Evolutionary conservation across 2,888 invertebrate genomes (phyloP).

Genomic region (Cryptops parisi): DNA sequence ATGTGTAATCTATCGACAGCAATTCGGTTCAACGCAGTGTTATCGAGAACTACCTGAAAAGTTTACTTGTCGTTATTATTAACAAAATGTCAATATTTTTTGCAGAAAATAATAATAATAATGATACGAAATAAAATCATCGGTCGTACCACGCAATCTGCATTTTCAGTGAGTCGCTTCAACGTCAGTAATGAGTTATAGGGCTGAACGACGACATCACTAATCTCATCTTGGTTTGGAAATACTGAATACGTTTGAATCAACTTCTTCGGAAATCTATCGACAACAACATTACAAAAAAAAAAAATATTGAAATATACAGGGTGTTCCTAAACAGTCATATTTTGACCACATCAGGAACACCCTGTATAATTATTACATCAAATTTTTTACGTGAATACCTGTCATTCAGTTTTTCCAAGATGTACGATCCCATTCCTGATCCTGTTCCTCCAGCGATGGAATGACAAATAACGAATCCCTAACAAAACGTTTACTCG

Average conservation of each 20-base stretch:
- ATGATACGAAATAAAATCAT: too few relatives aligned
- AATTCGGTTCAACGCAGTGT: conserved; percentile 87
- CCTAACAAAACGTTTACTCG: conserved; percentile 38
- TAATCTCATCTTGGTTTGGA: conserved; percentile 91
- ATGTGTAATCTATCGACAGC: conserved; percentile 87
- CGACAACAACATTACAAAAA: not conserved
- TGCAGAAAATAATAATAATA: too few relatives aligned
- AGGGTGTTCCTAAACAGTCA: too few relatives aligned
- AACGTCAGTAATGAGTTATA: conserved; percentile 91
- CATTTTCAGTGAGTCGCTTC: conserved; percentile 83
- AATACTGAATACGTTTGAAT: conserved; percentile 99
- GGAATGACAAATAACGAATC: conserved; percentile 95
- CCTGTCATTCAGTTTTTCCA: conserved; percentile 66
- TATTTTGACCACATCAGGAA: too few relatives aligned
- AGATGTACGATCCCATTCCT: conserved; percentile 93
- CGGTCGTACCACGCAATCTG: conserved; percentile 71
- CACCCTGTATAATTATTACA: conserved; percentile 2
- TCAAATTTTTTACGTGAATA: conserved; percentile 9
- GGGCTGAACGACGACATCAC: conserved; percentile 92
- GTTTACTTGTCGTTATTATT: too few relatives aligned
- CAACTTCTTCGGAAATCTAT: conserved; percentile 87
- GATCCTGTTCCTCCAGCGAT: conserved; percentile 99
- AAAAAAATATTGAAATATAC: too few relatives aligned
- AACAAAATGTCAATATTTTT: too few relatives aligned
- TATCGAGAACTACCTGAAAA: conserved; percentile 63